Evolutionary conservation across 2,113 vertebrate genomes (phyloP).

Genomic region (Cyanistes caeruleus): DNA sequence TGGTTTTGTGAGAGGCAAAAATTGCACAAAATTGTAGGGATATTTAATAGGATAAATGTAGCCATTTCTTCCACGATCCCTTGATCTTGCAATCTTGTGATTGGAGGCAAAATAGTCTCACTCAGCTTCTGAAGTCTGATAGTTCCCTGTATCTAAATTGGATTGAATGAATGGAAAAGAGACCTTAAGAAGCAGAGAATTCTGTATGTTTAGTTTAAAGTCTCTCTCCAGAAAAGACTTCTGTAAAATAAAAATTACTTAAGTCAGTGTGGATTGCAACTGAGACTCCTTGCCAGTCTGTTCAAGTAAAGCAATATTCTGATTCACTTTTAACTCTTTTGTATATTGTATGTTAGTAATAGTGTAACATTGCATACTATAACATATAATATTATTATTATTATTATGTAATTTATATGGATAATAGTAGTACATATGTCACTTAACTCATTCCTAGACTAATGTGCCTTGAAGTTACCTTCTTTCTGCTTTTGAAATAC

Average conservation of each 20-base stretch:
- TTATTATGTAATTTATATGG: neutral
- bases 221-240: neutral
- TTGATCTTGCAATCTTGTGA: neutral
- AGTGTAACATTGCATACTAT: neutral
- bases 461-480: neutral
- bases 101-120: neutral
- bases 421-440: neutral
- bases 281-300: neutral
- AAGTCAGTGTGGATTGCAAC: neutral
- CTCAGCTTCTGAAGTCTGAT: neutral
- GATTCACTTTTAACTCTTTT: neutral
- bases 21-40: neutral
- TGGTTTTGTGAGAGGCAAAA: neutral
- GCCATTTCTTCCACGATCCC: neutral
- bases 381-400: neutral
- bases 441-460: neutral
- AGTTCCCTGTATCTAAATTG: neutral
- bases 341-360: neutral
- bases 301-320: neutral
- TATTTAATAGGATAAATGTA: neutral
- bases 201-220: neutral
- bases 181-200: neutral
- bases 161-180: neutral
- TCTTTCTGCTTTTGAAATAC: slow-evolving; percentile 1
- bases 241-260: neutral